Evolutionary conservation across 2,797 vertebrate species (phyloP), one percentile per base, ranked within the genome.

Genomic region (Protonibea diacanthus): DNA sequence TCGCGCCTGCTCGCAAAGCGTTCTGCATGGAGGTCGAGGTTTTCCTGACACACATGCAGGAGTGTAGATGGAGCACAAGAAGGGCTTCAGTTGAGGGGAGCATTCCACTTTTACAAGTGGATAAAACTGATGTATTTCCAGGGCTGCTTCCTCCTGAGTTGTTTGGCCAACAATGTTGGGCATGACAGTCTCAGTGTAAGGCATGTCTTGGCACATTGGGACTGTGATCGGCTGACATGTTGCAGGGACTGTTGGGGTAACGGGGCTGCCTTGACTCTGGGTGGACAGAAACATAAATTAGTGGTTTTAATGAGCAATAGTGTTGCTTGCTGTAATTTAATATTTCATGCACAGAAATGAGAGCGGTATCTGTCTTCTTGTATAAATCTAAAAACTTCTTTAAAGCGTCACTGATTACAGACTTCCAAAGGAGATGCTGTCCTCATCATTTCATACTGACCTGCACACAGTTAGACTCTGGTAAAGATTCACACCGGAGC

Each of bases 1-100:
- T 2, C 51, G 48, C 0, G 88, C 88, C 14, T 75, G 66, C 61
- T 93, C 92, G 27, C 93, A 94, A 1, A 80, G 65, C 0, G 55
- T 81, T 10, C 80, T 90, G 84, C 93, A 93, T 42, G 92, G 89
- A 1, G 80, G 61, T 1, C 27, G 78, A 12, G 78, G 4, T 25
- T 3, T 77, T 15, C 90, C 92, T 0, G 65, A 64, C 62, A 87
- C 71, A 42, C 94, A 95, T 79, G 90, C 53, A 0, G 92, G 93
- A 0, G 58, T 57, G 76, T 86, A 93, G 67, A 91, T 17, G 0
- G 92, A 92, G 79, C 93, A 95, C 47, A 95, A 1, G 74, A 95
- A 93, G 0, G 76, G 42, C 82, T 89, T 89, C 51, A 95, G 57
- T 0, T 88, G 76, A 25, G 80, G 45, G 40, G 90, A 94, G 74